Evolutionary conservation across 2,888 invertebrate species (phyloP).

Genomic region (Drosophila barbarae): DNA sequence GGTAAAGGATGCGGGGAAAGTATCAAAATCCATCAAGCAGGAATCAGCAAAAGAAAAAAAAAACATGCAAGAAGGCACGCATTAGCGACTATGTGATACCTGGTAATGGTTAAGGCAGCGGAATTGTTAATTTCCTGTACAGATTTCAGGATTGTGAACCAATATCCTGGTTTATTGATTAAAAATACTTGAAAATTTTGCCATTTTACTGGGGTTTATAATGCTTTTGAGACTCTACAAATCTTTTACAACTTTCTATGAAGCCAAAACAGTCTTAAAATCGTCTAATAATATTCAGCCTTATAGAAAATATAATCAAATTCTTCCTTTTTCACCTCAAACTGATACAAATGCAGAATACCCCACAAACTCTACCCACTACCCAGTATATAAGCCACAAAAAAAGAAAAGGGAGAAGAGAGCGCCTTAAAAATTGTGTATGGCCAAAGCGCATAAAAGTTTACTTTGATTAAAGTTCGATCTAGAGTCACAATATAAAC

Average conservation of each 20-base stretch:
- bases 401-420: neutral
- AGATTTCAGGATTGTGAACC: neutral
- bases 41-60: slow-evolving; percentile 22
- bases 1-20: slow-evolving; percentile 6
- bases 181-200: too few species aligned
- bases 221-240: neutral
- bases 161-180: neutral
- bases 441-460: slow-evolving; percentile 63
- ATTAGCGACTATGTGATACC: slow-evolving; percentile 7
- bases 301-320: neutral
- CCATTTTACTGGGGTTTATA: neutral
- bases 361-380: neutral
- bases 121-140: neutral
- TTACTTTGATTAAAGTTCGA: slow-evolving; percentile 74
- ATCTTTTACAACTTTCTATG: neutral
- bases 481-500: slow-evolving; percentile 61
- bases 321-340: neutral
- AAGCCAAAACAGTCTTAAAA: too few species aligned
- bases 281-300: neutral
- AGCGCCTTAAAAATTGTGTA: slow-evolving; percentile 60
- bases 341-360: neutral
- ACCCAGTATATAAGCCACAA: neutral
- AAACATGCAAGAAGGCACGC: neutral
- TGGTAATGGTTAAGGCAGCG: neutral
- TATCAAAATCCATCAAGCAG: slow-evolving; percentile 58